Evolutionary conservation across 2,888 invertebrate genomes (phyloP), one percentile per base, ranked within the genome.

Genomic region (Byasa hedistus): DNA sequence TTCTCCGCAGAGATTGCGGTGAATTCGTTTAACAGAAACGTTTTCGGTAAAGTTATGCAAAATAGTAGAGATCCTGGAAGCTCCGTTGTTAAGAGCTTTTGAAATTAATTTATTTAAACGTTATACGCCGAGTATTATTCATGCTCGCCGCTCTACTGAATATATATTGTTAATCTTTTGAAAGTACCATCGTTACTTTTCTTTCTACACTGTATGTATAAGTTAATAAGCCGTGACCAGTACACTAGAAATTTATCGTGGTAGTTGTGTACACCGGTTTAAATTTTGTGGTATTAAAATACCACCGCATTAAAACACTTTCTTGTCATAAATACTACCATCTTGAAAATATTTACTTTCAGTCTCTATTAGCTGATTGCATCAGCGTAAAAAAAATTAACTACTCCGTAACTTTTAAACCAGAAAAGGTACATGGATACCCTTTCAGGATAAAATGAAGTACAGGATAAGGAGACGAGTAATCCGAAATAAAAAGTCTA

Each of bases 21-120:
- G 36, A 64, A 64, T 55, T 64, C 24, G 27, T 62, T 58, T 44
- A 54, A 64, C 55, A 44, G 54, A 64, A 59, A 24, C 64, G 24
- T 10, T 55, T 55, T 59, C 39, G 44, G 58, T 24, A 44, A 57
- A 64, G 51, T 54, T 64, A 59, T 64, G 64, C 54, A 55, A 64
- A 57, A 52, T 36, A 59, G 64, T 32, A 27, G 57, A 64, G n/a
- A 57, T 64, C 51, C 54, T 59, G 59, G 44, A 64, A 51, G 54
- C 12, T 21, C 19, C 15, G 54, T 24, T 51, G 52, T 54, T 17
- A 59, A 64, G 24, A 55, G 44, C 54, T 64, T 55, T 55, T 58
- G 52, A 54, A 59, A 64, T 64, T 64, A 64, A 59, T 59, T 57
- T 55, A 54, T 56, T 64, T 58, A 54, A 54, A 59, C 39, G 27